Conservation (phyloP, 92 coral and sea anemone genomes). For the Paramuricea clavata region DNA sequence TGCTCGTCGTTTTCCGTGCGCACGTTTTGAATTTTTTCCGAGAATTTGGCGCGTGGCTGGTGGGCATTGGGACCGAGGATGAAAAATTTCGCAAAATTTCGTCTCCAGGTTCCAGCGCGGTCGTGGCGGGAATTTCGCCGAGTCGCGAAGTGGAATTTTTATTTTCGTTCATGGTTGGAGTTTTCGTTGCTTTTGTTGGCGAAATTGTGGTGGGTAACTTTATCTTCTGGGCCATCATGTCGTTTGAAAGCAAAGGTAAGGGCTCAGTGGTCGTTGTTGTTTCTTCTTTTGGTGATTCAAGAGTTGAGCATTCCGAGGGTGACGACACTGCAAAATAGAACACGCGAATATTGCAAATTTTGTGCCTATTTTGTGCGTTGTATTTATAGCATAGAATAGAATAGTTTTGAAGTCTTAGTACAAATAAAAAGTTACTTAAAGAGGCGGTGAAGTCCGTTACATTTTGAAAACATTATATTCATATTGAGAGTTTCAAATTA, state of each 20-base stretch:
- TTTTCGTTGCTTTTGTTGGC: background rate
- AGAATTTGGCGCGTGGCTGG: background rate
- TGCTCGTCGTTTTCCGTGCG: background rate
- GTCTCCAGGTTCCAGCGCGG: background rate
- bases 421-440: too few relatives aligned
- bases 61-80: background rate
- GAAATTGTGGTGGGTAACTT: background rate
- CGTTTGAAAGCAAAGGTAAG: background rate
- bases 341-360: background rate
- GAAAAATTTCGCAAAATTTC: background rate
- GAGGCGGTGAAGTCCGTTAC: too few relatives aligned
- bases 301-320: background rate
- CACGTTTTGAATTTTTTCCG: background rate
- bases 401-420: too few relatives aligned
- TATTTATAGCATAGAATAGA: too few relatives aligned
- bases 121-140: background rate
- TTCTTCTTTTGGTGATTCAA: background rate
- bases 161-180: background rate
- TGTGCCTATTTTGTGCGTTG: background rate
- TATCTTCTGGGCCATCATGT: background rate
- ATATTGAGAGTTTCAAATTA: too few relatives aligned
- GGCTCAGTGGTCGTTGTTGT: background rate
- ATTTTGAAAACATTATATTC: too few relatives aligned
- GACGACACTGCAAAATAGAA: conserved; percentile 10
- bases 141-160: background rate